Evolutionary conservation across 2,888 invertebrate species (phyloP).

Genomic region (Polydrusus pterygomalis): DNA sequence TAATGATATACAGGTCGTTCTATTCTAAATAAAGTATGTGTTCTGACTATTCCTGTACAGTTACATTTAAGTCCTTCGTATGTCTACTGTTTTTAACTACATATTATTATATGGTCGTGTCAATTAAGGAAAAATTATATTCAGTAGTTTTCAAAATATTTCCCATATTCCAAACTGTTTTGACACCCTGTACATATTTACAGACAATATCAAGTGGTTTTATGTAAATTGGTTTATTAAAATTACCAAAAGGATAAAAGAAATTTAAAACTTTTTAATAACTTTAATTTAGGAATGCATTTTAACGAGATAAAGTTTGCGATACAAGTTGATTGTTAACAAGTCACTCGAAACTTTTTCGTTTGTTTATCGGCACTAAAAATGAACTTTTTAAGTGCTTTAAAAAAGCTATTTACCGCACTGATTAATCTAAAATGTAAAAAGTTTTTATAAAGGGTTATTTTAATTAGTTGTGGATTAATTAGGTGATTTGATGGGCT

Average conservation of each 20-base stretch:
- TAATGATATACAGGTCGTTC: too few relatives aligned
- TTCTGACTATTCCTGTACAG: too few relatives aligned
- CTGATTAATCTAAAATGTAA: conserved; percentile 2
- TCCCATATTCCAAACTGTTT: too few relatives aligned
- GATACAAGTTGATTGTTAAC: conserved; percentile 14
- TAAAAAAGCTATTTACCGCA: conserved; percentile 12
- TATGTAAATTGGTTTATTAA: neutral
- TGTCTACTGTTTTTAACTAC: too few relatives aligned
- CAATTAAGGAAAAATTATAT: too few relatives aligned
- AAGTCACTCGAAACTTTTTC: conserved; percentile 26
- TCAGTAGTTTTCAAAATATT: too few relatives aligned
- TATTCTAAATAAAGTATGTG: too few relatives aligned
- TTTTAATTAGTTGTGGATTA: neutral
- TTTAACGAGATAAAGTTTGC: conserved; percentile 16
- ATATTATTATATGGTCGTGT: too few relatives aligned
- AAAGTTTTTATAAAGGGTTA: conserved; percentile 1
- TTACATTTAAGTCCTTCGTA: too few relatives aligned
- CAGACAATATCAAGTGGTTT: neutral
- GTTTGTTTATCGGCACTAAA: conserved; percentile 38
- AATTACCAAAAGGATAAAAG: conserved; percentile 1
- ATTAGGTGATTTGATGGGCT: neutral
- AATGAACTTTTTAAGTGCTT: conserved; percentile 36
- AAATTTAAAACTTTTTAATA: conserved; percentile 11
- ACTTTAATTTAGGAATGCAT: conserved; percentile 13
- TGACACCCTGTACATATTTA: too few relatives aligned